A percentile compares a stretch with the other conserved stretches of the same genome.
Evolutionary conservation across 1,140 invertebrate species (phyloP).

Genomic region (Epicauta chinensis): DNA sequence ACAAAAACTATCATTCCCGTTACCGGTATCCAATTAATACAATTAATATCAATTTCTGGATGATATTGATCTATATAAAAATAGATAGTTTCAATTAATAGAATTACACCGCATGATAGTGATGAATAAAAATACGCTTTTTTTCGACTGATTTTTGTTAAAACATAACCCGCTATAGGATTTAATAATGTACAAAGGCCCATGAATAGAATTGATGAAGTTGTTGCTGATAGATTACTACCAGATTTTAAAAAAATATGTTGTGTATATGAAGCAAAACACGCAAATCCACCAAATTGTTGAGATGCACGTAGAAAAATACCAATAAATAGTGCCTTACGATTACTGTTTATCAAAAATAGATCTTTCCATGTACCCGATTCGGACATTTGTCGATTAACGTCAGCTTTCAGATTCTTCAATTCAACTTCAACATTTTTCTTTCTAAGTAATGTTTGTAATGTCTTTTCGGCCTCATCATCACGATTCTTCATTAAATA

Average conservation of each 20-base stretch:
- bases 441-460: constrained; percentile 24
- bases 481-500: constrained; percentile 23
- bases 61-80: constrained; percentile 45
- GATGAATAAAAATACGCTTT: constrained; percentile 57
- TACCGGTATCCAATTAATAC: constrained; percentile 30
- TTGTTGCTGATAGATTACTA: constrained; percentile 19
- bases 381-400: constrained; percentile 33
- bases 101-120: constrained; percentile 46
- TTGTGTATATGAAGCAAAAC: constrained; percentile 27
- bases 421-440: constrained; percentile 32
- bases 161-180: constrained; percentile 52
- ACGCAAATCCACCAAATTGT: constrained; percentile 27
- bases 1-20: constrained; percentile 28
- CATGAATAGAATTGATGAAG: constrained; percentile 27
- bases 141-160: constrained; percentile 64
- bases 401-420: constrained; percentile 23
- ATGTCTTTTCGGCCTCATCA: constrained; percentile 23
- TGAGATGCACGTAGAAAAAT: constrained; percentile 24
- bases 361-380: constrained; percentile 37
- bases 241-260: constrained; percentile 34
- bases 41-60: constrained; percentile 28
- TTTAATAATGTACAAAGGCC: constrained; percentile 57
- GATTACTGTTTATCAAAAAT: constrained; percentile 28
- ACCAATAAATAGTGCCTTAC: constrained; percentile 27
- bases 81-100: constrained; percentile 52